phyloP scores from a whole-genome alignment of 2,888 invertebrate species.

The Napeogenes sylphis region DNA sequence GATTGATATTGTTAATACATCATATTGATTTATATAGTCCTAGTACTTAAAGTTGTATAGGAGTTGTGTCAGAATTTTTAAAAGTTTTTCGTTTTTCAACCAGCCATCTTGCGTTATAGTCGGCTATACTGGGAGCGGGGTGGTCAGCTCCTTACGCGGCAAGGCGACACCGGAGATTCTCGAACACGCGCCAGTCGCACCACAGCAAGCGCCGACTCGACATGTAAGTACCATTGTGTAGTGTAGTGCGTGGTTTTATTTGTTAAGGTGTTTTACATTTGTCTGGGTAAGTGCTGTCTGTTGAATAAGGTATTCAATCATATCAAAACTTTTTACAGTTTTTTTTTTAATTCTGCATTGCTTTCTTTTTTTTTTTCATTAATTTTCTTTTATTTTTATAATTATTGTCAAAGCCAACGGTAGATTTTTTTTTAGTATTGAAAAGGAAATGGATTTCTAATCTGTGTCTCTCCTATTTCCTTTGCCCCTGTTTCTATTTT shows the following conservation, averaged over 20 bases:
- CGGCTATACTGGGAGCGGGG: conserved; percentile 60
- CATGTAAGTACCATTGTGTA: conserved; percentile 73
- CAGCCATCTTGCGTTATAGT: conserved; percentile 22
- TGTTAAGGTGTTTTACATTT: conserved; percentile 26
- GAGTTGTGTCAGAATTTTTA: no score
- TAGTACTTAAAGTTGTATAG: no score
- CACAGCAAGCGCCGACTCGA: conserved; percentile 78
- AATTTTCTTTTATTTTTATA: no score
- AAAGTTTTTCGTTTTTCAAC: no score
- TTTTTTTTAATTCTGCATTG: no score
- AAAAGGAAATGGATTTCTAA: conserved; percentile 6
- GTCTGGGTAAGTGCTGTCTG: neutral
- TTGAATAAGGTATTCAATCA: conserved; percentile 18
- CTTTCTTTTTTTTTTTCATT: no score
- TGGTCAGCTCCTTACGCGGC: conserved; percentile 72
- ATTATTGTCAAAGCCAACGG: no score
- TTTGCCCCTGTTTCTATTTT: conserved; percentile 67
- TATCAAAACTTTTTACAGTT: no score
- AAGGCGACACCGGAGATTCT: conserved; percentile 65
- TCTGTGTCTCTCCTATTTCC: conserved; percentile 41
- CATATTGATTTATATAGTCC: no score
- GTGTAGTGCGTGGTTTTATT: conserved; percentile 59
- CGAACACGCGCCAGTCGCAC: conserved; percentile 70
- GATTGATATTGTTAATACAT: no score
- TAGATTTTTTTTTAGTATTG: neutral